Percentiles rank a stretch among this genome's conserved stretches.
These are phyloP conservation scores for Thymelicus lineola DNA, from an alignment of 2,888 invertebrate genomes.

Conservation along the genomic window DNA sequence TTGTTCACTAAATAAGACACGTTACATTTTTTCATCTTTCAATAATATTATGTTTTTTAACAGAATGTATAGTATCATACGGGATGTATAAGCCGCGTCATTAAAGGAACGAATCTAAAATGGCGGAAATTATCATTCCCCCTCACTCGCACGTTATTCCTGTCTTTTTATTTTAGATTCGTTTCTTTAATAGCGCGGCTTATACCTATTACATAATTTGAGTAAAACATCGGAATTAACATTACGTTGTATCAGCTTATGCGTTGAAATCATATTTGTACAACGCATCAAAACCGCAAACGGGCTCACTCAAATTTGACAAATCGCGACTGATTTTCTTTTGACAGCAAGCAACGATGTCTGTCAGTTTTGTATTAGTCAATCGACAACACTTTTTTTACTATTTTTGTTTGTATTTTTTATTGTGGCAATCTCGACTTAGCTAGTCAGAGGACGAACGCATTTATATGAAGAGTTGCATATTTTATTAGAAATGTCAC, in stretches of 20 bases:
- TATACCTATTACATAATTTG: no score
- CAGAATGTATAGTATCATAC: no score
- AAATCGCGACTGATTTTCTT: constrained; percentile 43
- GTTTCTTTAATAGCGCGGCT: no score
- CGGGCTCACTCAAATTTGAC: constrained; percentile 4
- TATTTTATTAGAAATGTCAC: not conserved
- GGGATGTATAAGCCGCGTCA: no score
- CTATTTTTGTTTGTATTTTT: constrained; percentile 1
- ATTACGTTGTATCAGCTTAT: not conserved
- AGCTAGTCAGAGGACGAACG: constrained; percentile 30
- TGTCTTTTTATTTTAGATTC: no score
- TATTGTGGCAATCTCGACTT: constrained; percentile 30
- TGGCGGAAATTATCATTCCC: no score
- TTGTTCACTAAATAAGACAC: no score
- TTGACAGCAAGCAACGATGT: constrained; percentile 8
- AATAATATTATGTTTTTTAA: no score
- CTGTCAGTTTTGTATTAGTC: constrained; percentile 15
- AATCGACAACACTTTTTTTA: not conserved
- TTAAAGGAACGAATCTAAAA: no score
- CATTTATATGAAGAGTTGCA: constrained; percentile 22
- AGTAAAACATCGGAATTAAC: not conserved
- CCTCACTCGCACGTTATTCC: no score
- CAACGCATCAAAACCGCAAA: not conserved
- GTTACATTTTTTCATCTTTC: no score
- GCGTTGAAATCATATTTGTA: not conserved